A percentile compares a stretch with the other conserved stretches of the same genome.
These are phyloP conservation scores for Phaedon cochleariae DNA, from an alignment of 2,888 invertebrate genomes.

Conservation along the genomic window DNA sequence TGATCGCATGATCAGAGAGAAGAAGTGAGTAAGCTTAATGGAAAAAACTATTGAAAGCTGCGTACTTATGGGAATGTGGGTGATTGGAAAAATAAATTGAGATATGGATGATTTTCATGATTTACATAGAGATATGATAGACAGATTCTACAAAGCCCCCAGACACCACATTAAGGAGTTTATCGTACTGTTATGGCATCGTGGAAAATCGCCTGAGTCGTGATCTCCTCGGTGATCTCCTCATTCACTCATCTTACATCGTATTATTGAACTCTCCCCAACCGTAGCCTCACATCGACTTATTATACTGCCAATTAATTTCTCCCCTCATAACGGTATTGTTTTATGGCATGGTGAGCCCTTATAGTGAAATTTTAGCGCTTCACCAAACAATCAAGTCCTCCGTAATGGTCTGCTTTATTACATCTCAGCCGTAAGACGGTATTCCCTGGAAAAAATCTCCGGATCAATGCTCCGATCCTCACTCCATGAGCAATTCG, in stretches of 20 bases:
- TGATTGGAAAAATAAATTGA: too few species aligned
- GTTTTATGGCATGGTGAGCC: conserved; percentile 28
- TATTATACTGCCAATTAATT: conserved; percentile 15
- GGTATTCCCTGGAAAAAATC: conserved; percentile 14
- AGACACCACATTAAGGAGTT: too few species aligned
- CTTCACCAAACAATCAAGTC: conserved; percentile 32
- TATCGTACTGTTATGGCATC: background rate
- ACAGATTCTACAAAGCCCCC: too few species aligned
- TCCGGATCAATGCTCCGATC: conserved; percentile 1
- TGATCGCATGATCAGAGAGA: too few species aligned
- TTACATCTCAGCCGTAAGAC: conserved; percentile 24
- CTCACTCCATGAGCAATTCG: background rate
- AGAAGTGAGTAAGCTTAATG: too few species aligned
- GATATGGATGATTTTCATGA: too few species aligned
- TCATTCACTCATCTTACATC: background rate
- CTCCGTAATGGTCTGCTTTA: conserved; percentile 29
- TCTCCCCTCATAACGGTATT: conserved; percentile 18
- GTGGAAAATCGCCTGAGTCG: background rate
- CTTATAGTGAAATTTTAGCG: conserved; percentile 29
- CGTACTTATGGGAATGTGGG: too few species aligned
- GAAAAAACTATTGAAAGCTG: too few species aligned
- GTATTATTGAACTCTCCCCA: background rate
- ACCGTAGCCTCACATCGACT: background rate
- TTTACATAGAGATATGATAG: too few species aligned
- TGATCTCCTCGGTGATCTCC: background rate